Evolutionary conservation across 2,797 vertebrate genomes (phyloP), one percentile per base, ranked within the genome.

Genomic region (Muraenolepis orangiensis): DNA sequence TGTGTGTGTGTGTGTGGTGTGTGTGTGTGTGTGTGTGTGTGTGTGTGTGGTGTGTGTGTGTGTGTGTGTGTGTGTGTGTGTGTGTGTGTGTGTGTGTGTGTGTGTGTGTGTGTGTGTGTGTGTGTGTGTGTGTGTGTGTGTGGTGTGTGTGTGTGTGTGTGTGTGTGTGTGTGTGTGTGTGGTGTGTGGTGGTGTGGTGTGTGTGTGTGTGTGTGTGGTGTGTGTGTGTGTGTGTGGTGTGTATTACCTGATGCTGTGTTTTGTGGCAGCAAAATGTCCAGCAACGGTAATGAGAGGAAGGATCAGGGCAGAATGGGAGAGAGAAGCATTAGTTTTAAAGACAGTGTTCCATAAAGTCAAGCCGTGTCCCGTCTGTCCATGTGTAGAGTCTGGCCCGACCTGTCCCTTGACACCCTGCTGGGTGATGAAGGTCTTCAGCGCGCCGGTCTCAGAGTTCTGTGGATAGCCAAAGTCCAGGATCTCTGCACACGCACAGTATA

Each of bases 371-470:
- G 46, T 51, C 4, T 46, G 3, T 46, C 42, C 42, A 20, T 57
- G 20, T 57, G 6, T 57, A n/a, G n/a, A n/a, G 51, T 23, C 20
- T 57, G n/a, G 4, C 74, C 80, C 85, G 94, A 98, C 98, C 96
- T 99, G 98, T 90, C 97, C 97, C 91, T 99, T 99, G 87, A 99
- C 98, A 87, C 98, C 98, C 91, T 99, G 98, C 82, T 99, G 98
- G 78, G 98, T 99, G 91, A 99, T 99, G 91, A 99, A 99, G 71
- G 98, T 99, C 94, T 99, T 99, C 92, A 99, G 92, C 1, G 98
- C 97, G 26, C 98, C 98, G 0, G 98, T 99, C 93, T 99, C 98
- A 11, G 98, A 99, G 89, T 99, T 99, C 91, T 99, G 98, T 84
- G 98, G 98, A 86, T 99, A 99, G 75, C 98, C 98, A 91, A 99